Conservation (phyloP, 1,140 invertebrate genomes). For the Drosophila baimaii region DNA sequence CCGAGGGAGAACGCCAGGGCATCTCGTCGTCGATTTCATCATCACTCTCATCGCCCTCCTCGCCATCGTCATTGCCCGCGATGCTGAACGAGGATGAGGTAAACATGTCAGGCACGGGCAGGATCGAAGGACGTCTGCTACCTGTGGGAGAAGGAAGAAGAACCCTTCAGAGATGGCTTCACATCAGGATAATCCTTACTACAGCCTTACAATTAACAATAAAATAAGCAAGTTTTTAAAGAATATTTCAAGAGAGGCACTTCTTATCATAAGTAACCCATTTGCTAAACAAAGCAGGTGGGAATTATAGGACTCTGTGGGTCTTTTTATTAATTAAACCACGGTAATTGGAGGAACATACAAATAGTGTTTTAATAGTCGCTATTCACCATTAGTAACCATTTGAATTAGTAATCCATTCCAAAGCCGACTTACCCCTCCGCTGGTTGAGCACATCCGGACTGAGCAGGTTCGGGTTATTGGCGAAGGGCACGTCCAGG, state of each 20-base stretch:
- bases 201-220: no score
- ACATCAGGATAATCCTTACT: no score
- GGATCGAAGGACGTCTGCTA: slow-evolving; percentile 92
- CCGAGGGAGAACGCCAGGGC: slow-evolving; percentile 93
- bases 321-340: no score
- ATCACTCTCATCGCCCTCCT: slow-evolving; percentile 92
- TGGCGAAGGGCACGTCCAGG: slow-evolving; percentile 89
- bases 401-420: background rate
- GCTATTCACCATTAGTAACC: background rate
- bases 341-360: no score
- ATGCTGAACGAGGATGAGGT: slow-evolving; percentile 91
- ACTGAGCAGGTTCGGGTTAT: slow-evolving; percentile 92
- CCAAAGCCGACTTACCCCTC: slow-evolving; percentile 86
- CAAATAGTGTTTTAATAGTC: no score
- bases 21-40: slow-evolving; percentile 95
- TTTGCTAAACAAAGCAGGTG: no score
- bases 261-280: no score
- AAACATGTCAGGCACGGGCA: slow-evolving; percentile 95
- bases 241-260: no score
- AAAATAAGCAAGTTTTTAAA: no score
- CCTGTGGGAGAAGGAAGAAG: slow-evolving; percentile 86
- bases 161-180: no score
- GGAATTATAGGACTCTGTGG: no score
- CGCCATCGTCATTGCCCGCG: slow-evolving; percentile 89
- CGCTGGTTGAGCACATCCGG: slow-evolving; percentile 91